These are phyloP conservation scores for Strigamia maritima DNA, from an alignment of 2,888 invertebrate species.

Conservation along the genomic window DNA sequence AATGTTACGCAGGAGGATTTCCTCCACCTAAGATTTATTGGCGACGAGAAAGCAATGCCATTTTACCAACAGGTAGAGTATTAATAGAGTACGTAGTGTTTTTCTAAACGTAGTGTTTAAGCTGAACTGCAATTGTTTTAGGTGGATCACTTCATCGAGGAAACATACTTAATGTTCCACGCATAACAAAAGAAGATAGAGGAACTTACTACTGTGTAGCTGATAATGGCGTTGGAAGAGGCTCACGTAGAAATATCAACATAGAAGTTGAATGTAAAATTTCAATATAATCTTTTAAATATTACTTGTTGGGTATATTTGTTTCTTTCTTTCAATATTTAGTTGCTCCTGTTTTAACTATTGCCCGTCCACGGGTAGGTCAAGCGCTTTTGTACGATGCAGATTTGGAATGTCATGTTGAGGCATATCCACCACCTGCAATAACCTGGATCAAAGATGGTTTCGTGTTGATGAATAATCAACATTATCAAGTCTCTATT, in stretches of 20 bases:
- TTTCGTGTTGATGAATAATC: conserved; percentile 76
- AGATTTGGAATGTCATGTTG: conserved; percentile 90
- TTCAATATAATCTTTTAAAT: too few species aligned
- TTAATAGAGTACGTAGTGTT: too few species aligned
- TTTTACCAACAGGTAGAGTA: conserved; percentile 79
- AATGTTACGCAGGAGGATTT: conserved; percentile 84
- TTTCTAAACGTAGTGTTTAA: too few species aligned
- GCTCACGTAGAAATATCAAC: conserved; percentile 70
- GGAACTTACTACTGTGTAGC: conserved; percentile 91
- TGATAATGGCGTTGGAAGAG: conserved; percentile 47
- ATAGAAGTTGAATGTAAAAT: conserved; percentile 66
- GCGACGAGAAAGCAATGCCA: conserved; percentile 89
- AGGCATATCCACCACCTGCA: conserved; percentile 90
- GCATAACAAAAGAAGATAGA: conserved; percentile 80
- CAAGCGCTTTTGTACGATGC: conserved; percentile 90
- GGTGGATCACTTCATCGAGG: conserved; percentile 68
- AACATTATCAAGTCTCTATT: conserved; percentile 84
- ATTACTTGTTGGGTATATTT: too few species aligned
- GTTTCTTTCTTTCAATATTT: too few species aligned
- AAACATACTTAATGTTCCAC: conserved; percentile 70
- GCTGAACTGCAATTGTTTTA: too few species aligned
- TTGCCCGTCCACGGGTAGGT: conserved; percentile 68
- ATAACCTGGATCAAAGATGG: conserved; percentile 85
- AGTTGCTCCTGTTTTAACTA: conserved; percentile 77
- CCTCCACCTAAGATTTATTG: conserved; percentile 79